Conservation (phyloP, 2,797 vertebrate species). For the Myripristis murdjan region DNA sequence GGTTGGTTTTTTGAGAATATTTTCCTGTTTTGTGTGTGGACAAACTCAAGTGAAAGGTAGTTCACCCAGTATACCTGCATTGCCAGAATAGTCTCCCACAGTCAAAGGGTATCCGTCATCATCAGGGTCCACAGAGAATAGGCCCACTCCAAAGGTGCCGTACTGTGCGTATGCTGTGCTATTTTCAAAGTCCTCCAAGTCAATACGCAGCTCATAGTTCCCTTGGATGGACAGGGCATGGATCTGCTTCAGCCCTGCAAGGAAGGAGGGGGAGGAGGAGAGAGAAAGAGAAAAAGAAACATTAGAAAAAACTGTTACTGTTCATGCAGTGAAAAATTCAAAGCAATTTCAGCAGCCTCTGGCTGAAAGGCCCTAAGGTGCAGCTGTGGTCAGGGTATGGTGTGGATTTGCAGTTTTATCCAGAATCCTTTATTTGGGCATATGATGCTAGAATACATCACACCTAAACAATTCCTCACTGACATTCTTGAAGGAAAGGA, state of each 20-base stretch:
- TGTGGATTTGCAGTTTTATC: too few species aligned
- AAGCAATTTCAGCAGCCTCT: conserved; percentile 57
- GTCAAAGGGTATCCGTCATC: conserved; percentile 96
- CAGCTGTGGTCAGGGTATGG: too few species aligned
- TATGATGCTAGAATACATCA: too few species aligned
- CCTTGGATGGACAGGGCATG: conserved; percentile 94
- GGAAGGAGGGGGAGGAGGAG: neutral
- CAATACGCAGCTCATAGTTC: conserved; percentile 94
- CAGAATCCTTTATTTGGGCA: too few species aligned
- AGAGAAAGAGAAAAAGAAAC: neutral
- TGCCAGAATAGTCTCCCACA: conserved; percentile 93
- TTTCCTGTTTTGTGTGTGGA: too few species aligned
- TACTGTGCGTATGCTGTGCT: conserved; percentile 94
- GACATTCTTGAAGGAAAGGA: too few species aligned
- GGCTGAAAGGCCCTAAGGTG: neutral
- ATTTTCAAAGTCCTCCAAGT: conserved; percentile 97
- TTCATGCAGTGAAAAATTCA: conserved; percentile 59
- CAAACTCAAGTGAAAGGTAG: too few species aligned
- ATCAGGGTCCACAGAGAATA: conserved; percentile 96
- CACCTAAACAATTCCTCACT: too few species aligned
- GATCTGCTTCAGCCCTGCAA: conserved; percentile 92
- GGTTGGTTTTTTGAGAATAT: too few species aligned
- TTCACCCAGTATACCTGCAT: conserved; percentile 87
- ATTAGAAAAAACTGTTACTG: conserved; percentile 55
- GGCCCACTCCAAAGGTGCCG: conserved; percentile 92